phyloP scores from a whole-genome alignment of 1,140 invertebrate genomes.

The Druon quercuslanigerum region DNA sequence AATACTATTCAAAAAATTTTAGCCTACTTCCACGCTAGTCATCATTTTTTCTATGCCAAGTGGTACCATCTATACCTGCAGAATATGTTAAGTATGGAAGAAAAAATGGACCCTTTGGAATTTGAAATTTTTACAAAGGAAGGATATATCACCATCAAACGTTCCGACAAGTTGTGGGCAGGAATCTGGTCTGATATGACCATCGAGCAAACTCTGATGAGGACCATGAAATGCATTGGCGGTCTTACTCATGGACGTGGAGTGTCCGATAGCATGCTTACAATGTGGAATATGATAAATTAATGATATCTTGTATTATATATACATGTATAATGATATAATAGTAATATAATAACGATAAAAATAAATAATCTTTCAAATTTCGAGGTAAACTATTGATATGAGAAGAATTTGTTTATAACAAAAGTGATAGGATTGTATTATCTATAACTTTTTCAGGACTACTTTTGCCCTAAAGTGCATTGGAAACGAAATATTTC shows the following conservation, averaged over 20 bases:
- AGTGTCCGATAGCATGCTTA: no score
- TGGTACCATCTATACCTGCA: slow-evolving; percentile 35
- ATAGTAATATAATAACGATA: no score
- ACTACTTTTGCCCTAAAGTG: no score
- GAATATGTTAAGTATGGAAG: slow-evolving; percentile 60
- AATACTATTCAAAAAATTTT: slow-evolving; percentile 50
- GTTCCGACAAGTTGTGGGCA: slow-evolving; percentile 57
- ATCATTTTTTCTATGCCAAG: slow-evolving; percentile 46
- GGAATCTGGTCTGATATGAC: slow-evolving; percentile 38
- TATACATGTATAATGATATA: no score
- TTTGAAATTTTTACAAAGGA: slow-evolving; percentile 53
- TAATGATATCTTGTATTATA: no score
- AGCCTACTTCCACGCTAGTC: slow-evolving; percentile 47
- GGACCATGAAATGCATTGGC: slow-evolving; percentile 53
- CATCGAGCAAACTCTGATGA: slow-evolving; percentile 61
- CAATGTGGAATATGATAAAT: no score
- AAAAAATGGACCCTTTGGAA: slow-evolving; percentile 53
- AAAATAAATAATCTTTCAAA: no score
- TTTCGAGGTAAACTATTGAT: no score
- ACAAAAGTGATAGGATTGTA: no score
- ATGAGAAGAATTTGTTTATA: no score
- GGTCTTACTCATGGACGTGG: slow-evolving; percentile 59
- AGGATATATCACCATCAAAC: slow-evolving; percentile 58
- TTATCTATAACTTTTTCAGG: no score
- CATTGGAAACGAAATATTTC: no score